Percentiles rank a stretch among this genome's conserved stretches.
Conservation (phyloP, 1,140 invertebrate genomes). For the Forficula auricularia region DNA sequence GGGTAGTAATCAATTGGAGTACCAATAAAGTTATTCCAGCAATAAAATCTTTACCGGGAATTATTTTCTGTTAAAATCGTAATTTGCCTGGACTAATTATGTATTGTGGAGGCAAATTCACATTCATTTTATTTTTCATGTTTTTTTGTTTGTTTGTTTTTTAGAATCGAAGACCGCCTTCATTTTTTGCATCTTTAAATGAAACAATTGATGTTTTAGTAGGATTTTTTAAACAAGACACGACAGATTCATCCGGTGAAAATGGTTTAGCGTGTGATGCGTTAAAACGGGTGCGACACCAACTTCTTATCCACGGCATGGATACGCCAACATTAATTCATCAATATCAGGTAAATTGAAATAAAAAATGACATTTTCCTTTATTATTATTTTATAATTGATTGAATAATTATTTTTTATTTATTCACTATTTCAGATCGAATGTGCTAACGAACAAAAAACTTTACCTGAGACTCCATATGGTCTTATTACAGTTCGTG, state of each 20-base stretch:
- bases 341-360: conserved; percentile 49
- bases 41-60: too few relatives aligned
- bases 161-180: conserved; percentile 62
- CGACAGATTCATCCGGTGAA: conserved; percentile 27
- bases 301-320: conserved; percentile 62
- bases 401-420: conserved; percentile 1
- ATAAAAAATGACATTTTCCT: too few relatives aligned
- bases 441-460: too few relatives aligned
- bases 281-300: conserved; percentile 20
- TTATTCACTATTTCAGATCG: conserved; percentile 10
- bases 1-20: too few relatives aligned
- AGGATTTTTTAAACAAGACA: conserved; percentile 67
- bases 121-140: too few relatives aligned
- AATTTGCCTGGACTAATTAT: too few relatives aligned
- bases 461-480: conserved; percentile 21
- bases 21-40: too few relatives aligned
- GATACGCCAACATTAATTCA: conserved; percentile 77
- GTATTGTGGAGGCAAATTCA: too few relatives aligned
- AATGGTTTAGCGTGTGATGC: conserved; percentile 1
- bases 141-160: too few relatives aligned
- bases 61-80: too few relatives aligned
- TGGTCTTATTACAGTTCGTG: conserved; percentile 49
- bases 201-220: conserved; percentile 69
- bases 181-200: conserved; percentile 77
- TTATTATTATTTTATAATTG: conserved; percentile 18